Evolutionary conservation across 2,888 invertebrate genomes (phyloP), one percentile per base, ranked within the genome.

Genomic region (Melipona bicolor): DNA sequence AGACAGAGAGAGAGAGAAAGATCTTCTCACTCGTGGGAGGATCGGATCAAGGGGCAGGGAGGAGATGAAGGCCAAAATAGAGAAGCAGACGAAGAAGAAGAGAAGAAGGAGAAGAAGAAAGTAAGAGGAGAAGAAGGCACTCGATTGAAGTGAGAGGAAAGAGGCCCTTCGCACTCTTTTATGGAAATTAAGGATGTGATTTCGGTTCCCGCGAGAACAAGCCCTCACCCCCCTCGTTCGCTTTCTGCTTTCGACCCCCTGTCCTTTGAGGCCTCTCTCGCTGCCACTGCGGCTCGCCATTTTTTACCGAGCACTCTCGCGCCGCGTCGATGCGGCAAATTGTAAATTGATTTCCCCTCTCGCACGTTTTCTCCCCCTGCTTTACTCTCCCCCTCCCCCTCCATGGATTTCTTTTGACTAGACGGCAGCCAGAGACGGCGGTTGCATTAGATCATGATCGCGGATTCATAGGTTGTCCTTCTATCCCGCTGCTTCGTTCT

Each of bases 121-220:
- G n/a, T 77, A 77, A 69, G 76, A 72, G 74, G 82, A 65, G 61
- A 56, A 69, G 68, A 21, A 61, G 59, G 52, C 64, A 68, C 79
- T 82, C 71, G 75, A 84, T 87, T 85, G 86, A 75, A 79, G 86
- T 59, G 67, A 61, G 74, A 80, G 74, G 74, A 74, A 32, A 69
- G 82, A 76, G 76, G 77, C 80, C 64, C 75, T 81, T 81, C 83
- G 71, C 84, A 69, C 87, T 88, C 84, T 88, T 91, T 89, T 89
- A 92, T 92, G 92, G 89, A 92, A 91, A 92, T 90, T 90, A 91
- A 92, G 91, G 89, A 91, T 91, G 90, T 88, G 89, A 92, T 92
- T 91, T 92, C 83, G 84, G 74, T 87, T 88, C 84, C 87, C 87
- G 78, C 74, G 86, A 76, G 84, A 82, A 79, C 90, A 81, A 70